Evolutionary conservation across 1,140 invertebrate genomes (phyloP), one percentile per base, ranked within the genome.

Genomic region (Thaumetopoea pityocampa): DNA sequence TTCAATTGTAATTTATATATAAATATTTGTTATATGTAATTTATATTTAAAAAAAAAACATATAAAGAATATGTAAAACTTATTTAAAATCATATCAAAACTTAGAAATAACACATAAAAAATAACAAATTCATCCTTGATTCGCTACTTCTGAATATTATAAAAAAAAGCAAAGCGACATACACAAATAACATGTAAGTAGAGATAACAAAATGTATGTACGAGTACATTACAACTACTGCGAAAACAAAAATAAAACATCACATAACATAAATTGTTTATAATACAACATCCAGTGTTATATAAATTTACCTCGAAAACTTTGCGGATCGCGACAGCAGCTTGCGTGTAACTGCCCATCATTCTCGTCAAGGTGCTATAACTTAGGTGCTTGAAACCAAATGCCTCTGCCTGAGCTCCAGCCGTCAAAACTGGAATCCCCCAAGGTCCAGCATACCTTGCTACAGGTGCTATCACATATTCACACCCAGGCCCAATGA

Each of bases 391-490:
- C 62, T 93, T 93, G 70, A 89, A 83, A 17, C 86, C 88, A 72
- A 96, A 96, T 23, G 92, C 90, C 41, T 94, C 90, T 0, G 93
- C 93, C 60, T 94, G 92, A 0, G 91, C 96, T 0, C 93, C 94
- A 0, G 94, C 90, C 1, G 95, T 96, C 3, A 98, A 72, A 1
- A 98, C 90, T 0, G 96, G 96, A 9, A 96, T 92, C 1, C 91
- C 86, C 96, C 96, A 98, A n/a, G 89, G 89, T 3, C 92, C 91
- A 0, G 94, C 90, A 66, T 96, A 97, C 6, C 96, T 87, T 0
- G 94, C 92, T 1, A 98, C 94, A 0, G 96, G 95, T 0, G 96
- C 95, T 33, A 98, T 88, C 2, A 94, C 94, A 76, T 96, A 98
- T 56, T 96, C 94, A 78, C 96, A 98, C 1, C 95, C 91, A 0